These are phyloP conservation scores for Anthopleura sola DNA, from an alignment of 64 coral and sea anemone genomes.

Conservation along the genomic window DNA sequence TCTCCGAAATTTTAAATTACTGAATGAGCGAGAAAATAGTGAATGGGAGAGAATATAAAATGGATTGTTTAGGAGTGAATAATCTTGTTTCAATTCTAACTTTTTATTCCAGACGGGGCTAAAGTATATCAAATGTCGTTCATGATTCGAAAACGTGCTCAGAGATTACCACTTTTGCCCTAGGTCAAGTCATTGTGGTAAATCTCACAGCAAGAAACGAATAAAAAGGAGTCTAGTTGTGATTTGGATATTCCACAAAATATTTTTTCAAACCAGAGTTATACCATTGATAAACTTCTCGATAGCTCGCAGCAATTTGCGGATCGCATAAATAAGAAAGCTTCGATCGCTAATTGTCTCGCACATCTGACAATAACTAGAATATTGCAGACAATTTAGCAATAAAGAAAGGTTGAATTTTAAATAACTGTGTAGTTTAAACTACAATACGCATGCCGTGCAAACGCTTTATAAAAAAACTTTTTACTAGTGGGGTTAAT, in stretches of 20 bases:
- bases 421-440: not conserved
- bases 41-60: not conserved
- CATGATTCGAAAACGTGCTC: not conserved
- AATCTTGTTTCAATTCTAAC: not conserved
- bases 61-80: not conserved
- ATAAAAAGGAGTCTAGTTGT: not conserved
- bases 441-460: not conserved
- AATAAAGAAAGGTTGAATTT: not conserved
- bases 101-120: not conserved
- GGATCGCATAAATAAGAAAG: not conserved
- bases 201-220: not conserved
- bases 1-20: not conserved
- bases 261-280: not conserved
- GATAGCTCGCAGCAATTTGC: not conserved
- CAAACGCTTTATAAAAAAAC: not conserved
- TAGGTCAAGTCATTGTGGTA: not conserved
- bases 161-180: not conserved
- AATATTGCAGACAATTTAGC: not conserved
- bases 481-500: not conserved
- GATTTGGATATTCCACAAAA: not conserved
- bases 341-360: not conserved
- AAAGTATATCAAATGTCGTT: not conserved
- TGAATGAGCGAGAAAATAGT: not conserved
- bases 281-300: not conserved
- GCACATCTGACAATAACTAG: not conserved